These are phyloP conservation scores for Apeltes quadracus DNA, from an alignment of 2,113 vertebrate species.

Conservation along the genomic window DNA sequence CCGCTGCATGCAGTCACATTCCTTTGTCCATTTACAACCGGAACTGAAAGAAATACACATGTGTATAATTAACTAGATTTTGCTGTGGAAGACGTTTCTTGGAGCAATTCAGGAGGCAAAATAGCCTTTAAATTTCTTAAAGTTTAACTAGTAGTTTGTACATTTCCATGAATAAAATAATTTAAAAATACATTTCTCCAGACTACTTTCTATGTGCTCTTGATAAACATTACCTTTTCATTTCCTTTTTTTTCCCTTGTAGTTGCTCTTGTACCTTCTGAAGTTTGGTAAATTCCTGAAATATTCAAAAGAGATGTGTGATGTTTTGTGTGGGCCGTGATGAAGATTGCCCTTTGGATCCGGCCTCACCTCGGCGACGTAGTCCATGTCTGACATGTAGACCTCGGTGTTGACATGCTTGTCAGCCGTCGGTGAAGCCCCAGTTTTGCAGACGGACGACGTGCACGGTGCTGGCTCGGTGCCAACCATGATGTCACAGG, in stretches of 20 bases:
- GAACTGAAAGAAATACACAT: not conserved
- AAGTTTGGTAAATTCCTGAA: conserved; percentile 72
- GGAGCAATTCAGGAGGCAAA: no score
- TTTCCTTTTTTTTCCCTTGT: conserved; percentile 22
- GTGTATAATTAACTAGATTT: not conserved
- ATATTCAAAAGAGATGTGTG: not conserved
- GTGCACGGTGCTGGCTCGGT: not conserved
- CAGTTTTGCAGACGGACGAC: conserved; percentile 56
- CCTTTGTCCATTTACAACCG: not conserved
- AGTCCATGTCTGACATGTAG: conserved; percentile 74
- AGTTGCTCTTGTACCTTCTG: conserved; percentile 33
- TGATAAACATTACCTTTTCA: conserved; percentile 54
- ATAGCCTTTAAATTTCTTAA: not conserved
- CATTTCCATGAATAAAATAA: not conserved
- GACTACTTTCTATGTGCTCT: no score
- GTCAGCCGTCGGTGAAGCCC: conserved; percentile 48
- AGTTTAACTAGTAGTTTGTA: no score
- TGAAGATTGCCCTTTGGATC: not conserved
- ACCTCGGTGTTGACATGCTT: conserved; percentile 68
- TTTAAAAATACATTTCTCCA: no score
- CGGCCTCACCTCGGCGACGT: conserved; percentile 55
- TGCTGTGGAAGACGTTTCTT: not conserved
- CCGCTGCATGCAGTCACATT: conserved; percentile 40
- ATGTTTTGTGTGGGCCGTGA: not conserved
- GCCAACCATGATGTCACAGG: conserved; percentile 15